Evolutionary conservation across 2,888 invertebrate genomes (phyloP), one percentile per base, ranked within the genome.

Genomic region (Xestia c-nigrum): DNA sequence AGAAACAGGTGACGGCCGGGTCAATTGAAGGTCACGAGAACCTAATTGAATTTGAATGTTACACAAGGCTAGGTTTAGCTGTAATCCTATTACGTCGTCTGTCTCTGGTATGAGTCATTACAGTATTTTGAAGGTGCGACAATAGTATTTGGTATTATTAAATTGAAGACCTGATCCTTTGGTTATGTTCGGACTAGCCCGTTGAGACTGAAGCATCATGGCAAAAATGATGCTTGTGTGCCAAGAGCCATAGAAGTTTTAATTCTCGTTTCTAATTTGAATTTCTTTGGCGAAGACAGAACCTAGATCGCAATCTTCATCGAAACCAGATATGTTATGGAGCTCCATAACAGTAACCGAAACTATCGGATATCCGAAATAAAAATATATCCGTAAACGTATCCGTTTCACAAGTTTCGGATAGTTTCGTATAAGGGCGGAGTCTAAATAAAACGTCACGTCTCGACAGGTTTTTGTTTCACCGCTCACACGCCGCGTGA

Each of bases 21-120:
- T 71, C 76, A 76, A 47, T 38, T 38, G 70, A 86, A 78, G 87
- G 82, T 82, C 80, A 87, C 66, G 64, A 76, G 47, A 57, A 57
- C 66, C 59, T 88, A 84, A 83, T 84, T 85, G 55, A 83, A 85
- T 84, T 88, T 85, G 72, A 84, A 81, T 70, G 73, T 76, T 76
- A 61, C 64, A 47, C 78, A 77, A 75, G 78, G 74, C 43, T 50
- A 67, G 50, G 73, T 74, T 66, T 63, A 76, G 31, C 50, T 59
- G 43, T 86, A 86, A 86, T 86, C 87, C 79, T 52, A 84, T 86
- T 86, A 88, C 10, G n/a, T 24, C 55, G 71, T 76, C 70, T 65
- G 72, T 63, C 47, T 72, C 19, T 64, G 9, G 46, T 46, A 52
- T 81, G 67, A 85, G 72, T 83, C 72, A 81, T 66, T 59, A 70